Evolutionary conservation across 2,113 vertebrate genomes (phyloP).

Genomic region (Otolemur garnettii): DNA sequence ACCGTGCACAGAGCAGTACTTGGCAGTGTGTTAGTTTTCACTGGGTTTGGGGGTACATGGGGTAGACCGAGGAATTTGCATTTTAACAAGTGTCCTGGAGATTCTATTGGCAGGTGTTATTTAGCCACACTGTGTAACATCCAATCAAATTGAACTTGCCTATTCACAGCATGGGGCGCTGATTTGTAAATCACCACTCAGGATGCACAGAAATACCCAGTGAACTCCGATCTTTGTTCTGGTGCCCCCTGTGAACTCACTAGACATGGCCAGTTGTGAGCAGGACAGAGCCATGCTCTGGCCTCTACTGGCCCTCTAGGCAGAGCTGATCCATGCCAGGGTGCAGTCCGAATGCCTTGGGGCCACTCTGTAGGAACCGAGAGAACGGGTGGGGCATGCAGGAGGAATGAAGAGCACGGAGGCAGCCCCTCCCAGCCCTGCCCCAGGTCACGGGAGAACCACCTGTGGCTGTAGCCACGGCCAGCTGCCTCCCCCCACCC

Average conservation of each 20-base stretch:
- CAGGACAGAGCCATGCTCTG: too few relatives aligned
- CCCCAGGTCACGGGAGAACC: not conserved
- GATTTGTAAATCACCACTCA: not conserved
- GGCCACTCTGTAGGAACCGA: not conserved
- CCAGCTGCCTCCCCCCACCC: not conserved
- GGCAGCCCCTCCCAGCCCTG: not conserved
- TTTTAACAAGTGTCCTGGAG: not conserved
- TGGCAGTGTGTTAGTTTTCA: too few relatives aligned
- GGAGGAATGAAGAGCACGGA: not conserved
- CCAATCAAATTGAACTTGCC: not conserved
- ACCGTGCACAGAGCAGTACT: not conserved
- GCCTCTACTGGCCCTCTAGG: accelerated
- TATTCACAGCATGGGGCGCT: not conserved
- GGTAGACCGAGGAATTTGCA: not conserved
- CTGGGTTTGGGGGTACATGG: too few relatives aligned
- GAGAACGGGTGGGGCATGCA: not conserved
- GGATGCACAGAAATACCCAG: not conserved
- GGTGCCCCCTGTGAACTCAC: not conserved
- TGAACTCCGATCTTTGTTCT: not conserved
- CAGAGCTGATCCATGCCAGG: accelerated
- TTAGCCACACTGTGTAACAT: not conserved
- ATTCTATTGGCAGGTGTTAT: not conserved
- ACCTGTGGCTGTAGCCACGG: accelerated
- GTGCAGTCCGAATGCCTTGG: not conserved
- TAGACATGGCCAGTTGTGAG: not conserved